Conservation (phyloP, 2,113 vertebrate species). For the Gorsachius goisagi region DNA sequence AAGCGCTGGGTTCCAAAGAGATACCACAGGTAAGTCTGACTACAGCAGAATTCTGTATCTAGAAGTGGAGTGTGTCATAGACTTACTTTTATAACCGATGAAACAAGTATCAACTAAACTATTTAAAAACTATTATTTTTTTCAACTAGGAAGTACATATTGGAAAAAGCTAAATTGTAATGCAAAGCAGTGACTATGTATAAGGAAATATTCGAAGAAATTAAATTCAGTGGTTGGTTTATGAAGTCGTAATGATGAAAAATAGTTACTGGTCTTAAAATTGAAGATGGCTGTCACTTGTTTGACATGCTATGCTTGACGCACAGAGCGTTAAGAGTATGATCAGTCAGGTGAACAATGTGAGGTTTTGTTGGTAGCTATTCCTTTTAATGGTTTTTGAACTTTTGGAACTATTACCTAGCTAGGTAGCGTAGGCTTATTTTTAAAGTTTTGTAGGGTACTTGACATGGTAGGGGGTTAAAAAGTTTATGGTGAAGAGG, state of each 20-base stretch:
- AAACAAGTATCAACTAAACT: background rate
- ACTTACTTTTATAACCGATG: background rate
- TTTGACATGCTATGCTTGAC: background rate
- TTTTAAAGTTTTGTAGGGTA: background rate
- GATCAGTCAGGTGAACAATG: background rate
- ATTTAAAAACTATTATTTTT: background rate
- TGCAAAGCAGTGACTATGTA: background rate
- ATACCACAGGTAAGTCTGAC: slow-evolving; percentile 82
- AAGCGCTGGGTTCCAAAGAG: slow-evolving; percentile 94
- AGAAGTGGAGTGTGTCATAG: background rate
- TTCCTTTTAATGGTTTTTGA: background rate
- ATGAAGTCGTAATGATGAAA: background rate
- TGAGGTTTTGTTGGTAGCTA: background rate
- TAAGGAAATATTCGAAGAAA: background rate
- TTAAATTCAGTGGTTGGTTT: background rate
- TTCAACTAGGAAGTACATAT: background rate
- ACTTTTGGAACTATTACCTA: background rate
- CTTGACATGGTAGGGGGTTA: background rate
- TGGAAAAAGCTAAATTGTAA: background rate
- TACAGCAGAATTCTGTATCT: rapidly evolving
- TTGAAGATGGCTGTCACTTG: background rate
- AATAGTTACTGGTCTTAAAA: background rate
- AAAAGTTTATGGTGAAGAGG: background rate
- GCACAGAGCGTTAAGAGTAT: background rate
- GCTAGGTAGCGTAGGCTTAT: background rate